A percentile compares a stretch with the other conserved stretches of the same genome.
Evolutionary conservation across 2,888 invertebrate genomes (phyloP).

Genomic region (Pseudeuparius sepicola): DNA sequence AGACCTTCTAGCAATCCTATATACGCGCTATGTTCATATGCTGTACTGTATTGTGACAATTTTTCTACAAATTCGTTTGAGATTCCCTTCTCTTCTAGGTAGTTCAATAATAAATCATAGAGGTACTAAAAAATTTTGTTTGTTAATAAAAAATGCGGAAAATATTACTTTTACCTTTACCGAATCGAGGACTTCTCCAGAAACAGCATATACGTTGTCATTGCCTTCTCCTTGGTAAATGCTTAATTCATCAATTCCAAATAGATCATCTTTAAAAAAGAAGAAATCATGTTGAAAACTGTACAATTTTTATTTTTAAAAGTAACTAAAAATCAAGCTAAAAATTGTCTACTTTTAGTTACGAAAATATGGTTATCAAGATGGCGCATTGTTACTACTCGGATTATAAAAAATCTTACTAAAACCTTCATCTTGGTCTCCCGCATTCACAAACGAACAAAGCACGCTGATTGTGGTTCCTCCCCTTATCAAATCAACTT

Average conservation of each 20-base stretch:
- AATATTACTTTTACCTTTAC: slow-evolving; percentile 44
- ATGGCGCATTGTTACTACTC: no score
- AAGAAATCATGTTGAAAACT: slow-evolving; percentile 13
- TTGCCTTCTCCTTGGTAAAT: slow-evolving; percentile 81
- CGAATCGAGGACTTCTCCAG: slow-evolving; percentile 91
- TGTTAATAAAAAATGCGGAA: neutral
- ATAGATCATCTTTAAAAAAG: slow-evolving; percentile 64
- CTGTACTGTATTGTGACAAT: slow-evolving; percentile 77
- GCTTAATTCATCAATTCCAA: slow-evolving; percentile 88
- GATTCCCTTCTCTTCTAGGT: slow-evolving; percentile 92
- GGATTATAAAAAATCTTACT: slow-evolving; percentile 42
- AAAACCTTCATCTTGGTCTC: slow-evolving; percentile 59
- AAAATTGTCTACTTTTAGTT: no score
- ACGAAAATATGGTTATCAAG: no score
- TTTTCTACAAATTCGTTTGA: slow-evolving; percentile 88
- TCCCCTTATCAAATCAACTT: slow-evolving; percentile 73
- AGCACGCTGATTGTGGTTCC: slow-evolving; percentile 71
- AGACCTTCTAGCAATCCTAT: slow-evolving; percentile 78
- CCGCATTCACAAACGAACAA: slow-evolving; percentile 66
- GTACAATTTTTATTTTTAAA: no score
- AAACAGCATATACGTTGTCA: slow-evolving; percentile 80
- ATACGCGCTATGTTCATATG: slow-evolving; percentile 88
- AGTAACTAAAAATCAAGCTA: no score
- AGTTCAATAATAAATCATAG: slow-evolving; percentile 89
- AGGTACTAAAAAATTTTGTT: slow-evolving; percentile 58